Evolutionary conservation across 1,140 invertebrate species (phyloP).

Genomic region (Linepithema humile): DNA sequence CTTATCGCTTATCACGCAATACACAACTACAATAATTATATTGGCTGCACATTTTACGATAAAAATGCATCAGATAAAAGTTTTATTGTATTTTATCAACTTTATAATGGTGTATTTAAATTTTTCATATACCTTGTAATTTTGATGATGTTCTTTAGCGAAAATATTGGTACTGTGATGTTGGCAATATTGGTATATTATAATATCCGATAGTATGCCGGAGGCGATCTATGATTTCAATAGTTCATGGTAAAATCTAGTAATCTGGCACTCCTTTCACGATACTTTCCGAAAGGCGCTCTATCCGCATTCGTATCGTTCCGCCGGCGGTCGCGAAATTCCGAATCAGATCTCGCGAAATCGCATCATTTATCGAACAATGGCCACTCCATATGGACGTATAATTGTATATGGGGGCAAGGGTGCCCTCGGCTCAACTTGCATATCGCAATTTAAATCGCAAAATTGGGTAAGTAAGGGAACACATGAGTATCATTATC

Average conservation of each 20-base stretch:
- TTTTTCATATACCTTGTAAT: too few species aligned
- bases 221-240: too few species aligned
- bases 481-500: slow-evolving; percentile 17
- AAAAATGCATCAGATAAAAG: too few species aligned
- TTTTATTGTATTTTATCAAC: too few species aligned
- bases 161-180: too few species aligned
- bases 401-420: slow-evolving; percentile 97
- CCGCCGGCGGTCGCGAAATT: slow-evolving; percentile 45
- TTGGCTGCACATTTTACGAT: too few species aligned
- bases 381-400: slow-evolving; percentile 85
- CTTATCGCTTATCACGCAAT: too few species aligned
- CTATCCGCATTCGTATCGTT: slow-evolving; percentile 53
- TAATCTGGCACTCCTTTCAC: slow-evolving; percentile 59
- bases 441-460: slow-evolving; percentile 94
- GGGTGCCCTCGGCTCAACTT: slow-evolving; percentile 95
- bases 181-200: too few species aligned
- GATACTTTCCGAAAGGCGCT: slow-evolving; percentile 55
- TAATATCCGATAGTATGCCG: too few species aligned
- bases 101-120: too few species aligned
- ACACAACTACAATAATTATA: too few species aligned
- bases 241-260: slow-evolving; percentile 50
- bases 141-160: too few species aligned
- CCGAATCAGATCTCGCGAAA: slow-evolving; percentile 50
- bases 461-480: slow-evolving; percentile 92
- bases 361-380: slow-evolving; percentile 72